phyloP scores from a whole-genome alignment of 2,888 invertebrate genomes.

The Ennomos fuscantarius region DNA sequence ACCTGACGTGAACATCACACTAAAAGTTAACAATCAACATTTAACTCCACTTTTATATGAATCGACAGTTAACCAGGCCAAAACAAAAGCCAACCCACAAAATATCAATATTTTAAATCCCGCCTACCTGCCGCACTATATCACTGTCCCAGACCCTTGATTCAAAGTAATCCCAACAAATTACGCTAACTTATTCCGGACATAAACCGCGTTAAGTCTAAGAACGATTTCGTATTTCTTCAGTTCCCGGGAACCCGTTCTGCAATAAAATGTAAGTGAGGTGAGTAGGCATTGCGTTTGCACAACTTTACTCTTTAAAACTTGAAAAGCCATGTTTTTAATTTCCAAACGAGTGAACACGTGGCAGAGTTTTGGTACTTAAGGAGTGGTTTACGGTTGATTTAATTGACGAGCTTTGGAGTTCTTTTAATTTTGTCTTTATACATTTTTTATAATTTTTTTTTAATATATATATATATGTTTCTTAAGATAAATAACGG shows the following conservation, averaged over 20 bases:
- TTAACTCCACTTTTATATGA: too few relatives aligned
- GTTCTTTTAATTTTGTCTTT: background rate
- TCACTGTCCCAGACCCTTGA: conserved; percentile 6
- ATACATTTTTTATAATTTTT: too few relatives aligned
- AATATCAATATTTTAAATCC: too few relatives aligned
- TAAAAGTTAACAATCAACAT: too few relatives aligned
- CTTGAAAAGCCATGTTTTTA: conserved; percentile 74
- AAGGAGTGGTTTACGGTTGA: conserved; percentile 47
- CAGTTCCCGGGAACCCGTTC: conserved; percentile 26
- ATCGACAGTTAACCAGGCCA: too few relatives aligned
- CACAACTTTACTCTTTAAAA: conserved; percentile 69
- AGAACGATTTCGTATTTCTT: conserved; percentile 24
- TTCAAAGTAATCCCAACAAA: conserved; percentile 22
- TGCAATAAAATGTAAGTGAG: conserved; percentile 50
- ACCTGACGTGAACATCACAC: too few relatives aligned
- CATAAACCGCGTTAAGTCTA: conserved; percentile 25
- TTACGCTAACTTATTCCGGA: conserved; percentile 19
- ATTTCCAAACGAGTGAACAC: conserved; percentile 74
- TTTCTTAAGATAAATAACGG: too few relatives aligned
- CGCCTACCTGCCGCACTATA: conserved; percentile 1
- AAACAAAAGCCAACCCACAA: too few relatives aligned
- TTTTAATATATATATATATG: too few relatives aligned
- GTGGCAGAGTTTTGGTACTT: conserved; percentile 56
- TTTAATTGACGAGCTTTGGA: conserved; percentile 18
- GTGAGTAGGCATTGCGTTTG: conserved; percentile 51